phyloP scores from a whole-genome alignment of 2,113 vertebrate genomes.

The Artemisiospiza belli region DNA sequence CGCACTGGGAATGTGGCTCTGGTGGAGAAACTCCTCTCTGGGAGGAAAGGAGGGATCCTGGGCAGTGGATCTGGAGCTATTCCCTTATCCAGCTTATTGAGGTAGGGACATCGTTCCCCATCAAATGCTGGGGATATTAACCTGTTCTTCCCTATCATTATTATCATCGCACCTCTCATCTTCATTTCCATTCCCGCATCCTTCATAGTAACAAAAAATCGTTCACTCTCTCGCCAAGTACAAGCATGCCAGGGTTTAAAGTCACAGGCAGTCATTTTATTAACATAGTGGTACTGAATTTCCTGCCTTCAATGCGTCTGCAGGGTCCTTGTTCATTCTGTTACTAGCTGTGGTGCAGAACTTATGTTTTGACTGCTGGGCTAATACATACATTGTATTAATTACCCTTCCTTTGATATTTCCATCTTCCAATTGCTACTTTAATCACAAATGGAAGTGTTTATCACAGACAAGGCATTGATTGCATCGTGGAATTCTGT shows the following conservation, averaged over 20 bases:
- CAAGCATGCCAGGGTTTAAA: conserved; percentile 43
- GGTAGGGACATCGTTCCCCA: conserved; percentile 80
- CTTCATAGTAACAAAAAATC: conserved; percentile 58
- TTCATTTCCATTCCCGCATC: conserved; percentile 29
- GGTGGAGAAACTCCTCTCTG: conserved; percentile 96
- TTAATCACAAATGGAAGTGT: neutral
- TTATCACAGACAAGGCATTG: conserved; percentile 10
- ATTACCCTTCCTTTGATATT: neutral
- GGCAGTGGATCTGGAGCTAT: conserved; percentile 92
- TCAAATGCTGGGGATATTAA: conserved; percentile 33
- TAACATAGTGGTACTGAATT: conserved; percentile 46
- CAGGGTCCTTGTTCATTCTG: conserved; percentile 56
- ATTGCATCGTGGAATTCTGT: neutral
- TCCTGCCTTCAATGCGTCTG: conserved; percentile 66
- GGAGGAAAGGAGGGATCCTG: conserved; percentile 93
- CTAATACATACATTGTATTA: neutral
- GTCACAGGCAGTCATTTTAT: conserved; percentile 62
- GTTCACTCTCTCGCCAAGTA: conserved; percentile 34
- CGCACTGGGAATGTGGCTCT: conserved; percentile 94
- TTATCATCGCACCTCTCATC: neutral
- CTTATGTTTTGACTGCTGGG: conserved; percentile 42
- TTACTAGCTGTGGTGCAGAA: conserved; percentile 64
- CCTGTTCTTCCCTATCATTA: neutral
- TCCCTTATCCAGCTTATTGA: conserved; percentile 91
- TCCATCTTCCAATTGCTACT: neutral